Conservation (phyloP, 2,888 invertebrate species). For the Uloborus plumipes region DNA sequence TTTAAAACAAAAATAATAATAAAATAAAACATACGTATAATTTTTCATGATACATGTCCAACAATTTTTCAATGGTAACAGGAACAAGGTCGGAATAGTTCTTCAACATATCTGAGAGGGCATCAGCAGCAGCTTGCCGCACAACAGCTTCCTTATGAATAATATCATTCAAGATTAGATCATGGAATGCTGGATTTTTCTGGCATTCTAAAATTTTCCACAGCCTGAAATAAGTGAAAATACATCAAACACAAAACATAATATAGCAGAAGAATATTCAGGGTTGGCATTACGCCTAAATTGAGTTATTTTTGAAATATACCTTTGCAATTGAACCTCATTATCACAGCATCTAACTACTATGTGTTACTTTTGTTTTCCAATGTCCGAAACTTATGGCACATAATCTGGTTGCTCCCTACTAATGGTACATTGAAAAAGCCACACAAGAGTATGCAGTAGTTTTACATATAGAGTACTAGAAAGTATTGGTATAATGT, state of each 20-base stretch:
- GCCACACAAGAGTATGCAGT: too few species aligned
- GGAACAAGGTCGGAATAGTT: constrained; percentile 75
- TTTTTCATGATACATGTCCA: constrained; percentile 83
- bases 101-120: constrained; percentile 77
- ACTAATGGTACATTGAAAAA: too few species aligned
- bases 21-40: constrained; percentile 75
- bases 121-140: constrained; percentile 85
- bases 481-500: too few species aligned
- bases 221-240: constrained; percentile 13
- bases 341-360: too few species aligned
- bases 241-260: neutral
- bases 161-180: constrained; percentile 74
- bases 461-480: too few species aligned
- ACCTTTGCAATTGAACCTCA: too few species aligned
- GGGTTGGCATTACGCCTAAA: neutral
- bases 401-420: too few species aligned
- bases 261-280: neutral
- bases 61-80: constrained; percentile 77
- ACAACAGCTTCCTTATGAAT: constrained; percentile 86
- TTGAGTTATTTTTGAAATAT: too few species aligned
- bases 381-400: too few species aligned
- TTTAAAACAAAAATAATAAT: too few species aligned
- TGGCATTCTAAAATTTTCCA: constrained; percentile 37
- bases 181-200: constrained; percentile 46
- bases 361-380: too few species aligned